phyloP scores from a whole-genome alignment of 2,888 invertebrate genomes.

The Pheosia gnoma region DNA sequence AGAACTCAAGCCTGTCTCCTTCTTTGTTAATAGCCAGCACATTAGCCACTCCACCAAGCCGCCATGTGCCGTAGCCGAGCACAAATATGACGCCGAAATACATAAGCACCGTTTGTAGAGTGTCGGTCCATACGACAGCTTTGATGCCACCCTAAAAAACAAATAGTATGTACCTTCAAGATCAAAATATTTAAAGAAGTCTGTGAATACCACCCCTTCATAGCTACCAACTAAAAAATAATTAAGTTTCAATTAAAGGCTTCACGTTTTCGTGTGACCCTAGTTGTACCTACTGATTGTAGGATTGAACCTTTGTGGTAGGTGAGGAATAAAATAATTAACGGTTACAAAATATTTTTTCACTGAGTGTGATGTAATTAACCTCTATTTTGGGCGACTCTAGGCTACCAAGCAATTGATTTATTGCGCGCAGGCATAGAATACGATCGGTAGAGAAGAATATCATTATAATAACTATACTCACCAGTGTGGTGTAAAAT shows the following conservation, averaged over 20 bases:
- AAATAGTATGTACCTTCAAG: constrained; percentile 4
- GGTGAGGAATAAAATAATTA: too few relatives aligned
- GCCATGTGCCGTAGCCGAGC: constrained; percentile 85
- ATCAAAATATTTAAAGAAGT: not conserved
- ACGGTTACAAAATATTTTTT: constrained; percentile 4
- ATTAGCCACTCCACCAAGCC: constrained; percentile 85
- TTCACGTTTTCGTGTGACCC: too few relatives aligned
- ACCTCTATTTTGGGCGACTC: constrained; percentile 44
- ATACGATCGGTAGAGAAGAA: constrained; percentile 41
- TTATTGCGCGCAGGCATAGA: constrained; percentile 41
- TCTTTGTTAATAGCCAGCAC: constrained; percentile 85
- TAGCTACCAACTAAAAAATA: too few relatives aligned
- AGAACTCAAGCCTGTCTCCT: constrained; percentile 88
- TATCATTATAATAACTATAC: constrained; percentile 51
- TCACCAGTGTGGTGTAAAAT: constrained; percentile 95
- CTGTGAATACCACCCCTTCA: too few relatives aligned
- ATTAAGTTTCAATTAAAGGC: too few relatives aligned
- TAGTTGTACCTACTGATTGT: too few relatives aligned
- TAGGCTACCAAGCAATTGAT: constrained; percentile 43
- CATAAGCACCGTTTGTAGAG: constrained; percentile 90
- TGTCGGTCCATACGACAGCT: constrained; percentile 93
- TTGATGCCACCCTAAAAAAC: constrained; percentile 87
- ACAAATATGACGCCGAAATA: constrained; percentile 88
- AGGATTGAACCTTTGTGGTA: too few relatives aligned
- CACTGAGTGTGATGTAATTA: constrained; percentile 39